Evolutionary conservation across 2,888 invertebrate species (phyloP).

Genomic region (Oxyscelio sp.): DNA sequence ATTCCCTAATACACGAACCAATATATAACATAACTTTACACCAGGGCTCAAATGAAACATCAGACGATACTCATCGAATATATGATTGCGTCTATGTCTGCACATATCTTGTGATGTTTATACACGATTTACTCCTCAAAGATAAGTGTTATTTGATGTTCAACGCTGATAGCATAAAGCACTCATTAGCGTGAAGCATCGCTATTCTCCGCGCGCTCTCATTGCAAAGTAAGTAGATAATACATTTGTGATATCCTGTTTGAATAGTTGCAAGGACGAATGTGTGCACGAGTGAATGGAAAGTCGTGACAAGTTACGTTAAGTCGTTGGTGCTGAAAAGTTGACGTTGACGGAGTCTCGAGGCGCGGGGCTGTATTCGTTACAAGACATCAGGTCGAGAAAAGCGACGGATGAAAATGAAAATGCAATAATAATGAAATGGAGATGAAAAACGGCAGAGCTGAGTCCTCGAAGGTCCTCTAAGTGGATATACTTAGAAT

Average conservation of each 20-base stretch:
- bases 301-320: slow-evolving; percentile 53
- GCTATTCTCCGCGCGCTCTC: slow-evolving; percentile 48
- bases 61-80: slow-evolving; percentile 20
- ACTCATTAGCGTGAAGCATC: slow-evolving; percentile 68
- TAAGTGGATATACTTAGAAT: slow-evolving; percentile 52
- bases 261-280: slow-evolving; percentile 55
- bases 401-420: slow-evolving; percentile 35
- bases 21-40: neutral
- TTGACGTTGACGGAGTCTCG: slow-evolving; percentile 48
- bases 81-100: slow-evolving; percentile 19
- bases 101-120: slow-evolving; percentile 53
- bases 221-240: slow-evolving; percentile 65
- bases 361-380: slow-evolving; percentile 44
- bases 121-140: slow-evolving; percentile 64
- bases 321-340: slow-evolving; percentile 54
- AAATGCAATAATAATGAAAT: slow-evolving; percentile 60
- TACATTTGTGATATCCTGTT: slow-evolving; percentile 63
- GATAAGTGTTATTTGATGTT: slow-evolving; percentile 70
- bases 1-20: neutral
- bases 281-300: slow-evolving; percentile 41
- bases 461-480: slow-evolving; percentile 28
- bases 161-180: slow-evolving; percentile 58
- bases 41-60: slow-evolving; percentile 14
- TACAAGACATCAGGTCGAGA: slow-evolving; percentile 24
- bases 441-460: slow-evolving; percentile 28